Evolutionary conservation across 2,888 invertebrate species (phyloP).

Genomic region (Ennomos fuscantarius): DNA sequence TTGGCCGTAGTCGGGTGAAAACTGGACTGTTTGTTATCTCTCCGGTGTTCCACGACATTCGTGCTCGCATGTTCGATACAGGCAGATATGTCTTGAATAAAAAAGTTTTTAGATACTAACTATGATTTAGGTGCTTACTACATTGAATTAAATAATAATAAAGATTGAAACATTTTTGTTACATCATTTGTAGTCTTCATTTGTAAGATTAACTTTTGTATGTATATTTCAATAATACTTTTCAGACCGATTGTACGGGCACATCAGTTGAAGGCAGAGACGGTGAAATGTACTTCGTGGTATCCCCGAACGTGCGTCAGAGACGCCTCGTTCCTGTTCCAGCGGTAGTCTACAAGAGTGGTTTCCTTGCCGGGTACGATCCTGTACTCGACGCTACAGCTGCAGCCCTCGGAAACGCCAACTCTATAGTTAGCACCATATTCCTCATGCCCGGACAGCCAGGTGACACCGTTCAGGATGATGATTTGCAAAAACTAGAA

Average conservation of each 20-base stretch:
- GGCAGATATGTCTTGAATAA: too few relatives aligned
- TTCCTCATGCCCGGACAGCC: conserved; percentile 95
- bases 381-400: conserved; percentile 93
- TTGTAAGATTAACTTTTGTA: too few relatives aligned
- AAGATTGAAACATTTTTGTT: too few relatives aligned
- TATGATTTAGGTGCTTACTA: too few relatives aligned
- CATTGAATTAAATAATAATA: too few relatives aligned
- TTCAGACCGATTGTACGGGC: conserved; percentile 91
- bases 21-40: too few relatives aligned
- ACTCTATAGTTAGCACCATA: conserved; percentile 90
- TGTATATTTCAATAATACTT: conserved; percentile 45
- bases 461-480: conserved; percentile 91
- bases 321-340: conserved; percentile 93
- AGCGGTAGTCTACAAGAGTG: conserved; percentile 90
- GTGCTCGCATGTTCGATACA: too few relatives aligned
- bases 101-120: too few relatives aligned
- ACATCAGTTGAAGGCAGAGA: conserved; percentile 91
- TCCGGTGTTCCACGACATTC: too few relatives aligned
- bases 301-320: conserved; percentile 91
- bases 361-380: conserved; percentile 94
- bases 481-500: conserved; percentile 91
- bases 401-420: conserved; percentile 89
- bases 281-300: conserved; percentile 94
- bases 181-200: too few relatives aligned
- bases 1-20: too few relatives aligned